Evolutionary conservation across 2,113 vertebrate genomes (phyloP), one percentile per base, ranked within the genome.

Genomic region (Psephotus haematonotus): DNA sequence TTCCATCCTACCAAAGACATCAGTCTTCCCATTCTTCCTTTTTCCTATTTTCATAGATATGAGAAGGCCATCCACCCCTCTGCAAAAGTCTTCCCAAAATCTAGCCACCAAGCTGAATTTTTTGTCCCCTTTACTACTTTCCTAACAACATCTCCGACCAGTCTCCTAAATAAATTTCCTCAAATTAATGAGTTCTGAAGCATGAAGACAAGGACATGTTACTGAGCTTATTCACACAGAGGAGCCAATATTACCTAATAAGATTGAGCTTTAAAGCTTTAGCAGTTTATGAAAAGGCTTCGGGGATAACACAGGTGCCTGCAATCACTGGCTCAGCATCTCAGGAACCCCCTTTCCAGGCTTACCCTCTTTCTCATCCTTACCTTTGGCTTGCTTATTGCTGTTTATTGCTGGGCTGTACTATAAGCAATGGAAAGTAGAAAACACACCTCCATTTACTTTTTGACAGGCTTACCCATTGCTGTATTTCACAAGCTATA

Each of bases 251-350:
- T 53, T 75, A 95, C 37, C 71, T 80, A 85, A 49, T 88, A 87
- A 89, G 84, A 49, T 1, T 25, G n/a, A 95, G 70, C 43, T 86
- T 75, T 82, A 65, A 88, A 85, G 64, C 65, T 89, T 90, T 63
- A 74, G 14, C 44, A 94, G 70, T 93, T 91, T 91, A 86, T 86
- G 68, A 92, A 65, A 90, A 82, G 44, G 62, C 46, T 88, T 62
- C 62, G 29, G 14, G 46, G 50, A 53, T 75, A 87, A 67, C 13
- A 37, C 9, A 67, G 22, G n/a, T 91, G 25, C 59, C 53, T 80
- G 70, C 18, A 63, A 8, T 77, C 1, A 0, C 44, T 63, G 63
- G 37, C 31, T 76, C 1, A 2, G 59, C 23, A 23, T 41, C 75
- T 69, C 62, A 18, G 41, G n/a, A 89, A 23, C 23, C 57, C 41